Evolutionary conservation across 2,888 invertebrate species (phyloP), one percentile per base, ranked within the genome.

Genomic region (Ormyrus nitidulus): DNA sequence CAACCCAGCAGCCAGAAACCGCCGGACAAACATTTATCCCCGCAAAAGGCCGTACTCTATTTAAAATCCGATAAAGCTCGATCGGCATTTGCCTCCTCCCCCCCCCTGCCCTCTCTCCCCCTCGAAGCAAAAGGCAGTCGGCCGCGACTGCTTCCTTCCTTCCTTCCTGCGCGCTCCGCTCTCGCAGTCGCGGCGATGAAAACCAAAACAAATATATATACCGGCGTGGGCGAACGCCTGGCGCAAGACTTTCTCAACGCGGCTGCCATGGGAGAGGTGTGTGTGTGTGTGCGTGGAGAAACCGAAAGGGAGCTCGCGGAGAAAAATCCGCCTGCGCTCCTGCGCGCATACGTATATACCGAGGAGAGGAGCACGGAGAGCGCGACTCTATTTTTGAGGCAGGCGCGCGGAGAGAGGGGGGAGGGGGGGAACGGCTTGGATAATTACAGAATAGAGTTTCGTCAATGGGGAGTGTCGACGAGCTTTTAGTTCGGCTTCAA

Each of bases 161-260:
- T 34, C 34, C 34, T 34, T 34, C 34, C 34, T 34, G 34, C 34
- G 34, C 34, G 34, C 34, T 34, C 34, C 4, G 34, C 4, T 34
- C 34, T 34, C 34, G 3, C 34, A 4, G 34, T 34, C 34, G 34
- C 34, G 34, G 34, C 34, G 34, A 78, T 68, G 79, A 79, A 79
- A 79, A 79, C 53, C 79, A 71, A 80, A 80, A 80, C 79, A 80
- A 80, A 80, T 75, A 80, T 80, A 75, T 65, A 66, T 7, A 34
- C 34, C 7, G 51, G 70, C 77, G 77, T 77, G 59, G 77, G 77
- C 69, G 77, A 53, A 13, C 46, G 58, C 77, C 68, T 78, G 73
- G 73, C 78, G 79, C 79, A 80, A 79, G 61, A 65, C 79, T 80
- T 80, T 80, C 79, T 74, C 79, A 81, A 80, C 51, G 10, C 65